Conservation (phyloP, 2,113 vertebrate species). For the Eulacestoma nigropectus region DNA sequence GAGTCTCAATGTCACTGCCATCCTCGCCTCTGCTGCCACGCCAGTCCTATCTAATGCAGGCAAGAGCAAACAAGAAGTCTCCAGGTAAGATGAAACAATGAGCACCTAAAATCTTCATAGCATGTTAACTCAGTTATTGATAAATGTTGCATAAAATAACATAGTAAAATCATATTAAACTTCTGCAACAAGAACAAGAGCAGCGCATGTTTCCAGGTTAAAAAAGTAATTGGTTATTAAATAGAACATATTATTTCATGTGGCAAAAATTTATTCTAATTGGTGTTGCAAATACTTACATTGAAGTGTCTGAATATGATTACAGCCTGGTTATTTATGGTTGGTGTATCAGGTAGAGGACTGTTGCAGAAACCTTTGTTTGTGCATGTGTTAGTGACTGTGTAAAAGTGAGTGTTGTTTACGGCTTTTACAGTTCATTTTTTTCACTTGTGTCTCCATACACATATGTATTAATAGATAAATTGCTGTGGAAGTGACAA, state of each 20-base stretch:
- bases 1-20: constrained; percentile 94
- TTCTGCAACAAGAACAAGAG: not conserved
- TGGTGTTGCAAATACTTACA: not conserved
- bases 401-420: not conserved
- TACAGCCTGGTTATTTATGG: not conserved
- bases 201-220: not conserved
- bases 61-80: constrained; percentile 87
- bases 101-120: not conserved
- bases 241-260: not conserved
- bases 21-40: constrained; percentile 94
- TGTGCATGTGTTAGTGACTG: not conserved
- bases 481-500: not conserved
- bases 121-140: not conserved
- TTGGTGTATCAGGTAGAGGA: not conserved
- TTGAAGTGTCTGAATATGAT: not conserved
- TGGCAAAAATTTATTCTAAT: not conserved
- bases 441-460: not conserved
- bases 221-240: not conserved
- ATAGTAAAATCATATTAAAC: not conserved
- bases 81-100: constrained; percentile 79
- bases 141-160: not conserved
- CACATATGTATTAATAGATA: not conserved
- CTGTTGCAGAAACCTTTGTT: not conserved
- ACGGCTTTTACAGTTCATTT: not conserved
- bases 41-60: constrained; percentile 84